A percentile compares a stretch with the other conserved stretches of the same genome.
phyloP scores from a whole-genome alignment of 2,797 vertebrate species.

The Pangasius mekongensis region DNA sequence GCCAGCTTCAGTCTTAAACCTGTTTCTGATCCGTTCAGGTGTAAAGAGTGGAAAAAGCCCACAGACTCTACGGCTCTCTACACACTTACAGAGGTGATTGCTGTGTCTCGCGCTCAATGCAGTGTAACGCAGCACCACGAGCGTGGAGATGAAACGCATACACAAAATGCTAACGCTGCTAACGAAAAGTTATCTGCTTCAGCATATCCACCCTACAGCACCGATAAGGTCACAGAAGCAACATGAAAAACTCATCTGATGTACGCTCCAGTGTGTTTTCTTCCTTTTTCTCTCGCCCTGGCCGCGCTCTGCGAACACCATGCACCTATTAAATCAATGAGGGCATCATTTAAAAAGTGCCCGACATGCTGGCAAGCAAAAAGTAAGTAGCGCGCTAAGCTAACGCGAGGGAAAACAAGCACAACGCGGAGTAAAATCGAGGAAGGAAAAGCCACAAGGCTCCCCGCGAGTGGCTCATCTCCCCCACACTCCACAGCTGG shows the following conservation, averaged over 20 bases:
- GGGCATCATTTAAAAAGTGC: slow-evolving; percentile 43
- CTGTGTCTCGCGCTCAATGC: slow-evolving; percentile 18
- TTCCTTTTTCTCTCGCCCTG: not conserved
- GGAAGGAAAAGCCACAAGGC: not conserved
- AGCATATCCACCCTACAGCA: not conserved
- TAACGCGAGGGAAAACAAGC: not conserved
- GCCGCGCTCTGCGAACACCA: slow-evolving; percentile 35
- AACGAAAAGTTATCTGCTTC: slow-evolving; percentile 19
- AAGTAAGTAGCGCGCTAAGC: slow-evolving; percentile 32
- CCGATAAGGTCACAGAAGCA: not conserved
- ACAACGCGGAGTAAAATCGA: not conserved
- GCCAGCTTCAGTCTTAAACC: not conserved
- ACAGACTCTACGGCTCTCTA: not conserved
- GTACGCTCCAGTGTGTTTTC: not conserved
- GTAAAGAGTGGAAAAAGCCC: not conserved
- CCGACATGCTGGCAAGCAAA: slow-evolving; percentile 7
- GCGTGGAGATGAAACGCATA: not conserved
- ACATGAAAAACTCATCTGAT: not conserved
- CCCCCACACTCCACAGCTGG: slow-evolving; percentile 57
- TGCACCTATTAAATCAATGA: slow-evolving; percentile 49
- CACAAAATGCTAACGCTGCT: slow-evolving; percentile 8
- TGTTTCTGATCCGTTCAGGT: not conserved
- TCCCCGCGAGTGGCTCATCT: slow-evolving; percentile 11
- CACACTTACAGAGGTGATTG: not conserved
- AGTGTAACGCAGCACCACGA: not conserved